Conservation (phyloP, 2,113 vertebrate genomes). For the Sterrhoptilus dennistouni region DNA sequence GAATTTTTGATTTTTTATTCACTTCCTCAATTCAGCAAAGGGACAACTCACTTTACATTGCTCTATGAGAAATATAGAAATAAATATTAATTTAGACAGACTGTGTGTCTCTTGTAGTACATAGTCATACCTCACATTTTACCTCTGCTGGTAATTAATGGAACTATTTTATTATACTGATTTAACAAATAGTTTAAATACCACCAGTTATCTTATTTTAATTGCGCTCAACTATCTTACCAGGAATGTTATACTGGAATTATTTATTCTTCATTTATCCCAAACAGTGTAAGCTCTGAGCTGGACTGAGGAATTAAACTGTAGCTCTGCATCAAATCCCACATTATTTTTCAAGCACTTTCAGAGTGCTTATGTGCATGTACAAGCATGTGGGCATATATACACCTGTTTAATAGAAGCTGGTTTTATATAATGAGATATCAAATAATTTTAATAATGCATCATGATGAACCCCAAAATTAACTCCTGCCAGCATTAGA, state of each 20-base stretch:
- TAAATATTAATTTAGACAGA: not conserved
- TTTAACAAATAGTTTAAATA: not conserved
- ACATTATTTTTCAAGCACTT: not conserved
- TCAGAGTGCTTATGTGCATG: not conserved
- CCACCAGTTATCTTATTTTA: not conserved
- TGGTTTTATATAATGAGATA: not conserved
- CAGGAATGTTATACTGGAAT: not conserved
- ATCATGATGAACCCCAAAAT: not conserved
- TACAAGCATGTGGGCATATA: accelerated
- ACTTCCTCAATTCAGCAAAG: not conserved
- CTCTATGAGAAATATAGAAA: not conserved
- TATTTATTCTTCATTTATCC: not conserved
- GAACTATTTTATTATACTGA: not conserved
- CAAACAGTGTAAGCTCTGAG: not conserved
- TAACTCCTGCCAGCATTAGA: not conserved
- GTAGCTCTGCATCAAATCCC: not conserved
- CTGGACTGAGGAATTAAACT: not conserved
- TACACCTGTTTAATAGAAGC: not conserved
- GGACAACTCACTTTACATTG: not conserved
- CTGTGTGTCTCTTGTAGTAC: not conserved
- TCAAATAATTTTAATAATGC: not conserved
- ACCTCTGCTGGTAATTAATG: not conserved
- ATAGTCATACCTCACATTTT: not conserved
- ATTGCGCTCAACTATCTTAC: not conserved
- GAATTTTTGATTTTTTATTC: not conserved